A percentile compares a stretch with the other conserved stretches of the same genome.
phyloP scores from a whole-genome alignment of 2,797 vertebrate species.

The Diceros bicornis region DNA sequence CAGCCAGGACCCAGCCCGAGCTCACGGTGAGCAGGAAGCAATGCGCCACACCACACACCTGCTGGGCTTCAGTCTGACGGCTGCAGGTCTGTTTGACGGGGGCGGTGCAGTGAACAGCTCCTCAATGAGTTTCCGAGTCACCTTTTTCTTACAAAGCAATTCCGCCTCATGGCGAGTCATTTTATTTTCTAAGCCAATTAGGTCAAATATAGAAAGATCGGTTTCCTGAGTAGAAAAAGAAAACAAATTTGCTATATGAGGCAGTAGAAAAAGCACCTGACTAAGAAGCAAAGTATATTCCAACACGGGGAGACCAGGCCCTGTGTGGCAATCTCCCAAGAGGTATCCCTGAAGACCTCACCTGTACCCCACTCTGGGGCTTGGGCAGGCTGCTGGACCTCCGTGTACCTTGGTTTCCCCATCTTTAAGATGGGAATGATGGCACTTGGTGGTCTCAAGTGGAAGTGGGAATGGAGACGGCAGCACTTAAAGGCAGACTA shows the following conservation, averaged over 20 bases:
- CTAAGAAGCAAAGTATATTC: too few species aligned
- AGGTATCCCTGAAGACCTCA: fast-evolving
- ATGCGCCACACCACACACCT: conserved; percentile 88
- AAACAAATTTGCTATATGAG: not conserved
- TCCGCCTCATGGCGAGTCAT: conserved; percentile 92
- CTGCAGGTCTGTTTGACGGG: conserved; percentile 88
- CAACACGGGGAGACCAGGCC: too few species aligned
- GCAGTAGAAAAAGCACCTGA: not conserved
- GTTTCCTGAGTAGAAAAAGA: conserved; percentile 86
- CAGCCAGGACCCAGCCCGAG: too few species aligned
- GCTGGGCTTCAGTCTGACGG: conserved; percentile 93
- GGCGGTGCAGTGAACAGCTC: conserved; percentile 91
- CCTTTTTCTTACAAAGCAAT: conserved; percentile 91
- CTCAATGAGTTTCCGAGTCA: conserved; percentile 93
- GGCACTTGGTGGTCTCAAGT: not conserved
- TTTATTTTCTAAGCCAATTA: conserved; percentile 92
- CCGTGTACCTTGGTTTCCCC: fast-evolving
- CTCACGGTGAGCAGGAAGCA: fast-evolving
- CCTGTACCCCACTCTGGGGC: too few species aligned
- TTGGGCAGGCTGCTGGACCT: fast-evolving
- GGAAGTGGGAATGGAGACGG: not conserved
- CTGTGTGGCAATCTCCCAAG: fast-evolving
- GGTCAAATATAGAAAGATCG: conserved; percentile 92
- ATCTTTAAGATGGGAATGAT: not conserved
- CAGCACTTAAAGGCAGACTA: not conserved